Evolutionary conservation across 2,113 vertebrate species (phyloP).

Genomic region (Callocephalon fimbriatum): DNA sequence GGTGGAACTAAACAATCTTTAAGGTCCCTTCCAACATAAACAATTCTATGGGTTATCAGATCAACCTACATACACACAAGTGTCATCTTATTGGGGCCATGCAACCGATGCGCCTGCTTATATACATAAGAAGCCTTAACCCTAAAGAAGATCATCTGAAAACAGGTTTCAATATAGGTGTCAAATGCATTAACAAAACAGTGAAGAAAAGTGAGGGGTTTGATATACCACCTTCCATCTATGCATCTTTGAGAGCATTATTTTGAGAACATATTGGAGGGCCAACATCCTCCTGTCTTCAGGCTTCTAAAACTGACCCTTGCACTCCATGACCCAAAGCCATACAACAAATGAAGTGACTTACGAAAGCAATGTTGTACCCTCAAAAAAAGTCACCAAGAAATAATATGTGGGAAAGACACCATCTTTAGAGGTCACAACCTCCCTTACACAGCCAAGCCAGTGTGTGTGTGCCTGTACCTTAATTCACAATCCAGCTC

Average conservation of each 20-base stretch:
- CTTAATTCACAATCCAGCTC: background rate
- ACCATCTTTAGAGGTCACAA: background rate
- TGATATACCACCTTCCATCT: background rate
- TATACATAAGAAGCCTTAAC: background rate
- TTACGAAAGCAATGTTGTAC: background rate
- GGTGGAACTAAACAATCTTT: background rate
- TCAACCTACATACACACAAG: background rate
- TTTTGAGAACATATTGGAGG: background rate
- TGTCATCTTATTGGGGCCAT: background rate
- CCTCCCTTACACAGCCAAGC: background rate
- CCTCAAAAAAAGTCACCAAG: background rate
- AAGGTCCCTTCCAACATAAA: background rate
- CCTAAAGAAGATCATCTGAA: background rate
- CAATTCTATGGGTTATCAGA: background rate
- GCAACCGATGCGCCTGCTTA: background rate
- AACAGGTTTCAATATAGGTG: background rate
- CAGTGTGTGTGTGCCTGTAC: background rate
- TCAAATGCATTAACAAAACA: background rate
- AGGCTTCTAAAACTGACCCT: background rate
- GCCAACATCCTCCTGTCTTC: background rate
- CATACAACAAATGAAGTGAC: background rate
- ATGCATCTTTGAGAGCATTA: background rate
- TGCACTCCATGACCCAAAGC: background rate
- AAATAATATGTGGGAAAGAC: background rate
- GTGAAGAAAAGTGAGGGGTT: background rate